Base-by-base conservation (phyloP, 2,888 invertebrate genomes). In the Leucophenga montana region DNA sequence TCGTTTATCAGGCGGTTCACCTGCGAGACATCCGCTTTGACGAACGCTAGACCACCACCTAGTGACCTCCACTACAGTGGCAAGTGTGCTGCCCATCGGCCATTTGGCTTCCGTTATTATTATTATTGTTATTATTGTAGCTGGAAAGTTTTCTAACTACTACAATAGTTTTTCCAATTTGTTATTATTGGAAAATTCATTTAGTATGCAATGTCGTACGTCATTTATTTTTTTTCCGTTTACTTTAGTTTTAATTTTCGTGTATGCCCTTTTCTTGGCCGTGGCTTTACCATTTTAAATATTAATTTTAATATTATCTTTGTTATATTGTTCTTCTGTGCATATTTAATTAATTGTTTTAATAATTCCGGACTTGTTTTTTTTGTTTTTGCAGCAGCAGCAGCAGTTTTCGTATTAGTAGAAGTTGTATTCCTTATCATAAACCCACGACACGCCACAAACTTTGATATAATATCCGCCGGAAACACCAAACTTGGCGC, bases 301-400 rank as follows among this genome's bases (percentile, higher is more conserved):
- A 71, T 69, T 39, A 27, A 69, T 66, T 66, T 67, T 56, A 71
- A 48, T 61, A 70, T 44, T 39, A 68, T 48, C 71, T 68, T 65
- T 53, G 64, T 46, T 11, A 11, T 50, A n/a, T 18, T 50, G 14
- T 50, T 50, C 14, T 46, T 48, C 48, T 64, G 62, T 48, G 62
- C 62, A 64, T 64, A 46, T 64, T 64, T 59, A 59, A 59, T 59
- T 59, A 53, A 62, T 46, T 18, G 33, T 64, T 62, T 50, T 64
- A 39, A 39, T 39, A 39, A 39, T 39, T 39, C 39, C 39, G 39
- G 39, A 39, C 11, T 39, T 39, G 3, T 75, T 77, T 80, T 77
- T 82, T 80, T 82, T 76, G 78, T 80, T 80, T 81, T 76, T 68
- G 80, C 82, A 85, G 85, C 79, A 3, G 81, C 75, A n/a, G n/a